These are phyloP conservation scores for Progne subis DNA, from an alignment of 2,113 vertebrate species.

Conservation along the genomic window DNA sequence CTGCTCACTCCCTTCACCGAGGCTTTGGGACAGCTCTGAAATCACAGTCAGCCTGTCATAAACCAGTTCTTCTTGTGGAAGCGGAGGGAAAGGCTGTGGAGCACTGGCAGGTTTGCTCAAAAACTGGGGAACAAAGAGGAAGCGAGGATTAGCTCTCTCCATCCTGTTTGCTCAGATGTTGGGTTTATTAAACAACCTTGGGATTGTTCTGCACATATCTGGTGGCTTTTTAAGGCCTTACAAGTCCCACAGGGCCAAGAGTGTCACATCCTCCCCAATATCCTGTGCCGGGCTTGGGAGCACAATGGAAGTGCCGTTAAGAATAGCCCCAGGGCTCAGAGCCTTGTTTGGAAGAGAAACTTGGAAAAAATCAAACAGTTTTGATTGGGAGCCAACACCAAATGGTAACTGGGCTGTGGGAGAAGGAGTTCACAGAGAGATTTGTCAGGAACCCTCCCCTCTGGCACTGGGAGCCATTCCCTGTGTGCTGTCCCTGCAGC, in stretches of 20 bases:
- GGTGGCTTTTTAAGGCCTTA: background rate
- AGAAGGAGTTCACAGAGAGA: background rate
- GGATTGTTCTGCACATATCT: background rate
- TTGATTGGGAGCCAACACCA: background rate
- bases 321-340: background rate
- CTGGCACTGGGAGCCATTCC: background rate
- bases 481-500: rapidly evolving
- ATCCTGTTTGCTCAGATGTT: background rate
- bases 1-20: background rate
- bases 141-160: background rate
- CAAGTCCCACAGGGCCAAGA: background rate
- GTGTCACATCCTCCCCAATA: background rate
- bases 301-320: background rate
- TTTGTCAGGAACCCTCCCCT: background rate
- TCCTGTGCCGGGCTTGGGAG: background rate
- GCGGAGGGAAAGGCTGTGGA: background rate
- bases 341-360: background rate
- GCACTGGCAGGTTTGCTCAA: slow-evolving; percentile 54
- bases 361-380: background rate
- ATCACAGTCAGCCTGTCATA: slow-evolving; percentile 66
- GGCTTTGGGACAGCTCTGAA: background rate
- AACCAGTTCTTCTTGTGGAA: slow-evolving; percentile 17
- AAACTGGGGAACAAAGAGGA: slow-evolving; percentile 61
- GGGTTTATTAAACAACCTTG: background rate
- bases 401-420: background rate